phyloP scores from a whole-genome alignment of 2,113 vertebrate genomes.

The Pedionomus torquatus region DNA sequence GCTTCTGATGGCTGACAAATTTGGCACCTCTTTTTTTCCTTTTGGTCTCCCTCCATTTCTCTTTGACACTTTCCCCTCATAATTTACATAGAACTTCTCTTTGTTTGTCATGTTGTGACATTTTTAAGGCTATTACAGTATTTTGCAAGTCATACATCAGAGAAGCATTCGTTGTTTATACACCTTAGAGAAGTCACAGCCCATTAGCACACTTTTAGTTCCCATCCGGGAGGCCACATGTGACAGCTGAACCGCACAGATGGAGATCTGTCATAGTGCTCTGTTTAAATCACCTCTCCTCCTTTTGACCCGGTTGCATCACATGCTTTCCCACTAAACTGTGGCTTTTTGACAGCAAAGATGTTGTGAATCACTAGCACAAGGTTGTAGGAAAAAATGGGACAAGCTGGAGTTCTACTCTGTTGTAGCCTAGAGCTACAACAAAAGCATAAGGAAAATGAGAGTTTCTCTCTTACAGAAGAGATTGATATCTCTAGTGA shows the following conservation, averaged over 20 bases:
- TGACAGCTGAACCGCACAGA: constrained; percentile 44
- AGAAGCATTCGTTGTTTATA: not conserved
- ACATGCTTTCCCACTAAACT: constrained; percentile 5
- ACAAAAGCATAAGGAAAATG: not conserved
- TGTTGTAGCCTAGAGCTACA: constrained; percentile 19
- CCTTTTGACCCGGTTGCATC: not conserved
- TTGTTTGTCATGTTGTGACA: not conserved
- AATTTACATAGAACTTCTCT: not conserved
- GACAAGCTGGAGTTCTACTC: not conserved
- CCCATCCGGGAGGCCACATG: not conserved
- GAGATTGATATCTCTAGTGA: not conserved
- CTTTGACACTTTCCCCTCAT: not conserved
- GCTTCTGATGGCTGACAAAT: not conserved
- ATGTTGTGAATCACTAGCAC: not conserved
- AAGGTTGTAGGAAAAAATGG: not conserved
- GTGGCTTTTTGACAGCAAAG: constrained; percentile 25
- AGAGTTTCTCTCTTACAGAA: not conserved
- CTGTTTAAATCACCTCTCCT: constrained; percentile 20
- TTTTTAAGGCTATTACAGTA: not conserved
- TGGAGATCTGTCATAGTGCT: not conserved
- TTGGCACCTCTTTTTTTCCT: not conserved
- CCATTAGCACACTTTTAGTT: not conserved
- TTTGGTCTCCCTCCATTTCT: not conserved
- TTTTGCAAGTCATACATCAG: not conserved
- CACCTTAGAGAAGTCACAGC: not conserved